A percentile compares a stretch with the other conserved stretches of the same genome.
Conservation (phyloP, 2,888 invertebrate genomes). For the Mimumesa dahlbomi region DNA sequence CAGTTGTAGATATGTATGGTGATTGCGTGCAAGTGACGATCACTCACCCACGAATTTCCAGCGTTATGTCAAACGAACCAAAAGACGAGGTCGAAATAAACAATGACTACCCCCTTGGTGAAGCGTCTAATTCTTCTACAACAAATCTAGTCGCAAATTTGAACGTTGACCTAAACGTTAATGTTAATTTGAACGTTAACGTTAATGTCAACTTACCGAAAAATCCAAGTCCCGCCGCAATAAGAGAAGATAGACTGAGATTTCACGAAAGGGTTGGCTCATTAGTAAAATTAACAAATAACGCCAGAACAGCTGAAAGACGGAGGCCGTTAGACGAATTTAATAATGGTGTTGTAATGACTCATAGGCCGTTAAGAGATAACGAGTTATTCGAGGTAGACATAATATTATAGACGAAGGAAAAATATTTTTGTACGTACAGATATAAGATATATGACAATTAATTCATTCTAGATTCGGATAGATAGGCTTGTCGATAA, state of each 20-base stretch:
- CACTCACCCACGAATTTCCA: slow-evolving; percentile 77
- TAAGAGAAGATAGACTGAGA: slow-evolving; percentile 85
- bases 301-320: slow-evolving; percentile 92
- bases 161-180: slow-evolving; percentile 79
- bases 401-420: neutral
- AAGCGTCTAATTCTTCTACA: slow-evolving; percentile 74
- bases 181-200: slow-evolving; percentile 78
- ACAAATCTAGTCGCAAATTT: slow-evolving; percentile 78
- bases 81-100: slow-evolving; percentile 73
- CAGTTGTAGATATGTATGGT: slow-evolving; percentile 91
- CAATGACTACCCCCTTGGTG: slow-evolving; percentile 73
- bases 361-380: slow-evolving; percentile 91
- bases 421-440: too few species aligned
- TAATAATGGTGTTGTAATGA: slow-evolving; percentile 98
- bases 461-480: slow-evolving; percentile 84
- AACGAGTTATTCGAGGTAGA: slow-evolving; percentile 93
- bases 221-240: slow-evolving; percentile 74
- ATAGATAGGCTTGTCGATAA: slow-evolving; percentile 96
- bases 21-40: slow-evolving; percentile 90
- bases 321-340: slow-evolving; percentile 95
- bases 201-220: slow-evolving; percentile 77
- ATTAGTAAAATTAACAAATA: slow-evolving; percentile 91
- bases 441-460: too few species aligned
- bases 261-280: slow-evolving; percentile 95
- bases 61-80: slow-evolving; percentile 54